Base-by-base conservation (phyloP, 2,888 invertebrate species). In the Leptodirus hochenwartii region DNA sequence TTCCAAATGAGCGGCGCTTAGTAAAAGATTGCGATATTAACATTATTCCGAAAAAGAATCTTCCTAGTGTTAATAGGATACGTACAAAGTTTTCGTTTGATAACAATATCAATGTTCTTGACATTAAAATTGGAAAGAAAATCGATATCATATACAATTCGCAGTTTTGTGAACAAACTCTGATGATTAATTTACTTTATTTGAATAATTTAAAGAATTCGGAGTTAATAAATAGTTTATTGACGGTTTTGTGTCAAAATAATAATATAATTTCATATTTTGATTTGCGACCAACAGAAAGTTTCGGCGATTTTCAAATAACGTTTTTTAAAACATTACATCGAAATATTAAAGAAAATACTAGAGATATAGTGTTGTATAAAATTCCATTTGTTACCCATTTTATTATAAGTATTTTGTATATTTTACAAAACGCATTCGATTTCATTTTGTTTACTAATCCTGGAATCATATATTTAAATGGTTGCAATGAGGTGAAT, bases 1-100 rank as follows among this genome's bases (percentile, higher is more conserved):
- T 20, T 0, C 44, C 56, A 8, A 64, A 72, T 1, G 66, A 69
- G 0, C 50, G 62, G 13, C 58, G 63, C 39, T 80, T 65, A 42
- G 53, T 76, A 22, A 54, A 56, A 41, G 59, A 58, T 29, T 79
- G 66, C 47, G 58, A 64, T 22, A 47, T 79, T 25, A 54, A 51
- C 34, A 58, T 59, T 3, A 52, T 80, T 29, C 39, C 34, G 41
- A 54, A 2, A 43, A 45, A 25, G 53, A 60, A 5, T 47, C 62
- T 36, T 66, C 56, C 54, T 11, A 26, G 11, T 20, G n/a, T n/a
- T n/a, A 20, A 20, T 20, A 8, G 20, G 29, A 25, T 3, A 11
- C 11, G n/a, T 17, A 11, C 12, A 14, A 32, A 16, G 4, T 17
- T 4, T 12, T 17, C 15, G 9, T 25, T 14, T 2, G 9, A 12